phyloP scores from a whole-genome alignment of 2,797 vertebrate species.

The Valencia hispanica region DNA sequence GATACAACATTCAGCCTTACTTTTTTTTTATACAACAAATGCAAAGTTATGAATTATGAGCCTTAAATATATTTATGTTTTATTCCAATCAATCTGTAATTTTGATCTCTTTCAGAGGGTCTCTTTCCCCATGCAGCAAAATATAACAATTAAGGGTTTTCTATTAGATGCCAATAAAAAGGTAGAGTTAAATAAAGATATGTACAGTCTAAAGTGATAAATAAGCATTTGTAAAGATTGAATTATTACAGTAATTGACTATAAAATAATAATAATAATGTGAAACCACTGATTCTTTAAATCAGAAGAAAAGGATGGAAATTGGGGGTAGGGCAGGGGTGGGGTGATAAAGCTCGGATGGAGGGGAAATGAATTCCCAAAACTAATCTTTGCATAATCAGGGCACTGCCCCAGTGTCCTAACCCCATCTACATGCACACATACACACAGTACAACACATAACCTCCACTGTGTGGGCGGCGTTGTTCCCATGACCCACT shows the following conservation, averaged over 20 bases:
- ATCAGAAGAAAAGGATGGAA: not conserved
- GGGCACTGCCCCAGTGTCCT: constrained; percentile 78
- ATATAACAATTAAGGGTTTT: not conserved
- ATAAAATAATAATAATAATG: not conserved
- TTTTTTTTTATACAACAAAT: not conserved
- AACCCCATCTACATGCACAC: constrained; percentile 52
- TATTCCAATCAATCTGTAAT: not conserved
- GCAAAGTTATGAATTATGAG: not conserved
- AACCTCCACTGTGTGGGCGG: constrained; percentile 74
- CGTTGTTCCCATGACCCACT: constrained; percentile 81
- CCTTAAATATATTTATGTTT: not conserved
- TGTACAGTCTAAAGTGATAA: not conserved
- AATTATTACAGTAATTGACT: not conserved
- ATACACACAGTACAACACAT: constrained; percentile 43
- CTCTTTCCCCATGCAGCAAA: not conserved
- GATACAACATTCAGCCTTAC: not conserved
- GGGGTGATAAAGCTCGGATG: constrained; percentile 44
- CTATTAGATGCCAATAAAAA: not conserved
- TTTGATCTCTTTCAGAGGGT: not conserved
- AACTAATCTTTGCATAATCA: constrained; percentile 82
- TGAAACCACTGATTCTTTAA: not conserved
- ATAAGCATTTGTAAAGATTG: not conserved
- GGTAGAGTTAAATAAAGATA: not conserved
- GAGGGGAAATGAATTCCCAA: constrained; percentile 73
- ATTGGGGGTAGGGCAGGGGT: constrained; percentile 19